These are phyloP conservation scores for Neodon shergylaensis DNA, from an alignment of 2,113 vertebrate genomes.

Conservation along the genomic window DNA sequence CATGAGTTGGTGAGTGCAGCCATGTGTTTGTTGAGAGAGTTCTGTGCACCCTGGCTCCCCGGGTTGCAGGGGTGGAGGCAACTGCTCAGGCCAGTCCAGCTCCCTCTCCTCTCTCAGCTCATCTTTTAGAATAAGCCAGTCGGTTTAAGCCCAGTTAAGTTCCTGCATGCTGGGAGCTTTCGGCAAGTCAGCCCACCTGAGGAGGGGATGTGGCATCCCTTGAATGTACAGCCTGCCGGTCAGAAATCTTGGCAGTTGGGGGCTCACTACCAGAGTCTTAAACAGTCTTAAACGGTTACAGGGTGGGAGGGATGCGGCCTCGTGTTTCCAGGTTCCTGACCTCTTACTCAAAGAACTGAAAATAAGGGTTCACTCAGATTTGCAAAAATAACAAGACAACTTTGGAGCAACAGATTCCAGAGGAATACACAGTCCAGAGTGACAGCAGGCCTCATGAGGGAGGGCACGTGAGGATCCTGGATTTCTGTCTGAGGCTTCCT, in stretches of 20 bases:
- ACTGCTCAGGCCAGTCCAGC: background rate
- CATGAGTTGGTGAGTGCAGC: background rate
- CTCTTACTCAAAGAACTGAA: background rate
- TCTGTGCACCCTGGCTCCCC: no score
- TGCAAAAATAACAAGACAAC: no score
- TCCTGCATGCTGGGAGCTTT: background rate
- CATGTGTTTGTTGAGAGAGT: background rate
- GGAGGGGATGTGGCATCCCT: no score
- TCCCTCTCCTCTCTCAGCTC: background rate
- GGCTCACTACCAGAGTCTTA: rapidly evolving
- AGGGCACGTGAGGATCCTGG: background rate
- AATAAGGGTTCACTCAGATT: background rate
- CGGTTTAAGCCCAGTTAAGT: background rate
- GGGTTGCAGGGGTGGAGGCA: background rate
- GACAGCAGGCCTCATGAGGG: background rate
- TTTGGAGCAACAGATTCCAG: background rate
- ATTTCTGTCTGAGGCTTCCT: background rate
- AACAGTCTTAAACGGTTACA: background rate
- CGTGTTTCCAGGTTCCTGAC: background rate
- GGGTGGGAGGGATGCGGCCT: background rate
- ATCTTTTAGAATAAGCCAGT: background rate
- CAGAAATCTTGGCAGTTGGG: rapidly evolving
- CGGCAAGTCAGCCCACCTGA: background rate
- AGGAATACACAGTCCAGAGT: background rate
- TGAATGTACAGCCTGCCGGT: background rate